phyloP scores from a whole-genome alignment of 1,140 invertebrate species.

The Rhyzopertha dominica region DNA sequence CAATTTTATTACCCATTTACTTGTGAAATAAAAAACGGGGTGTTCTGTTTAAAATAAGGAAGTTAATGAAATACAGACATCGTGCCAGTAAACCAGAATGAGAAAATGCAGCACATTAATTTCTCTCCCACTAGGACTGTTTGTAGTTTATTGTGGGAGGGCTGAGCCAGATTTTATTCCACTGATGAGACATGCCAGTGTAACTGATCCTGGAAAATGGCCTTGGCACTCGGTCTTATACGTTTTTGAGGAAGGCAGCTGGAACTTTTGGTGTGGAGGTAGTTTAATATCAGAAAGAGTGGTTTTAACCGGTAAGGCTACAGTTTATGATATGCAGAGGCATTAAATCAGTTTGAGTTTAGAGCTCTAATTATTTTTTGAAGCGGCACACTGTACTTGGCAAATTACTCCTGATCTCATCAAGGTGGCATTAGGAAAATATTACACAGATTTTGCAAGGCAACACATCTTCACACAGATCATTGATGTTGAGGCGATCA shows the following conservation, averaged over 20 bases:
- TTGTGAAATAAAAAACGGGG: too few relatives aligned
- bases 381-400: conserved; percentile 49
- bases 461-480: conserved; percentile 38
- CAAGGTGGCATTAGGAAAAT: conserved; percentile 41
- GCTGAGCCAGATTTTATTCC: conserved; percentile 23
- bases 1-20: too few relatives aligned
- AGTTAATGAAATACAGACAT: too few relatives aligned
- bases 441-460: conserved; percentile 39
- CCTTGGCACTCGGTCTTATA: conserved; percentile 48
- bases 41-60: too few relatives aligned
- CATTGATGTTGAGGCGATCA: conserved; percentile 34
- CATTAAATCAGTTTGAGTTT: too few relatives aligned
- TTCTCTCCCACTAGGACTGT: too few relatives aligned
- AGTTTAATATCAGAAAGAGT: conserved; percentile 44
- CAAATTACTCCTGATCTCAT: conserved; percentile 36
- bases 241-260: conserved; percentile 36
- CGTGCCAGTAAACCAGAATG: too few relatives aligned
- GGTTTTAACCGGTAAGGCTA: conserved; percentile 45
- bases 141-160: conserved; percentile 31
- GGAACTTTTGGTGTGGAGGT: conserved; percentile 47
- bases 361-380: conserved; percentile 14
- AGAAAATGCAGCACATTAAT: too few relatives aligned
- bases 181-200: conserved; percentile 44
- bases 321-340: too few relatives aligned
- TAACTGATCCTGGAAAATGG: conserved; percentile 19